These are phyloP conservation scores for Drosophila ananassae DNA, from an alignment of 1,140 invertebrate species.

Conservation along the genomic window DNA sequence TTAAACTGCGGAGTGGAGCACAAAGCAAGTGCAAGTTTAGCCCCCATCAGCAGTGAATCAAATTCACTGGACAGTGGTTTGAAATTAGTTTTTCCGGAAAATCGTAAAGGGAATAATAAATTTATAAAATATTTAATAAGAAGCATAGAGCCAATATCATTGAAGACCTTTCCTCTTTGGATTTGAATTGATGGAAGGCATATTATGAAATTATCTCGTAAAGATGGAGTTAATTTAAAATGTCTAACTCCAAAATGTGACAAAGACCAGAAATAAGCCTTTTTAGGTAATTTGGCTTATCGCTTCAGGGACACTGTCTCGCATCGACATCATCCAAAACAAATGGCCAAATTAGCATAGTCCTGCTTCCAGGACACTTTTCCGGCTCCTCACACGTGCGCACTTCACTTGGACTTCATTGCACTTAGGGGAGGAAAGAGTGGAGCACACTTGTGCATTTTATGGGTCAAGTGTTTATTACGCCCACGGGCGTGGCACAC, in stretches of 20 bases:
- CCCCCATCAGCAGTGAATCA: constrained; percentile 3
- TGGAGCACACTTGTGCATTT: constrained; percentile 71
- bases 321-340: constrained; percentile 48
- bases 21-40: constrained; percentile 60
- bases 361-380: constrained; percentile 1
- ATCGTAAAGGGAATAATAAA: too few species aligned
- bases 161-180: too few species aligned
- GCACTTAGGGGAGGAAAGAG: constrained; percentile 59
- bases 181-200: too few species aligned
- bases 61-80: background rate
- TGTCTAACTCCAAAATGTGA: too few species aligned
- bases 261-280: too few species aligned
- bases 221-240: too few species aligned
- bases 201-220: too few species aligned
- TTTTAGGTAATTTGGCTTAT: background rate
- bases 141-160: too few species aligned
- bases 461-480: constrained; percentile 82
- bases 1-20: constrained; percentile 40
- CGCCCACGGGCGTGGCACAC: constrained; percentile 68
- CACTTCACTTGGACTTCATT: constrained; percentile 80
- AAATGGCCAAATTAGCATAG: constrained; percentile 78
- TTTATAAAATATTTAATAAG: background rate
- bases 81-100: background rate
- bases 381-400: constrained; percentile 55
- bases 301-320: background rate